phyloP scores from a whole-genome alignment of 2,888 invertebrate species.

The Tryphoninae sp. region DNA sequence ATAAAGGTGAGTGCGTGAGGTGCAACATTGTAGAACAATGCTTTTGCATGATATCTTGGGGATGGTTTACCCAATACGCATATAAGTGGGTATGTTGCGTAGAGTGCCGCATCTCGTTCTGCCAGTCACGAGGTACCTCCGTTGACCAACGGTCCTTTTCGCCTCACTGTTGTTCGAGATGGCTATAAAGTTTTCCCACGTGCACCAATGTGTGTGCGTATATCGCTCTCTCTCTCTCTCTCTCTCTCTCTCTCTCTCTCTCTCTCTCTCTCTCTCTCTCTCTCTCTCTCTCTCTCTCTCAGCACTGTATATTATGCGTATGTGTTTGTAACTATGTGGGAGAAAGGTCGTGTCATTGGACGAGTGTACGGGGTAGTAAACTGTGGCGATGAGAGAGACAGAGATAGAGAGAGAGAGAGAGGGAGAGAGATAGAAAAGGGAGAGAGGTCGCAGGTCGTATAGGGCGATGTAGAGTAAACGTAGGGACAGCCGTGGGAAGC shows the following conservation, averaged over 20 bases:
- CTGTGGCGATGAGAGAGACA: constrained; percentile 27
- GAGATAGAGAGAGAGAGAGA: not conserved
- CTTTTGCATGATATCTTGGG: not conserved
- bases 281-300: not conserved
- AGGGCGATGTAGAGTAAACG: constrained; percentile 42
- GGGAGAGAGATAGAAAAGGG: constrained; percentile 43
- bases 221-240: constrained; percentile 19
- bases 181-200: not conserved
- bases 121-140: not conserved
- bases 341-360: not conserved
- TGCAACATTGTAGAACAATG: not conserved
- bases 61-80: not conserved
- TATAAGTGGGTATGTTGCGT: not conserved
- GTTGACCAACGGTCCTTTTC: not conserved
- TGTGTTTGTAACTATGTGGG: constrained; percentile 5
- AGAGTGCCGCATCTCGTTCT: not conserved
- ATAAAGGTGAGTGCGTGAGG: not conserved
- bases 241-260: not conserved
- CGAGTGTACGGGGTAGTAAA: constrained; percentile 48
- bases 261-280: constrained; percentile 15
- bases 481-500: constrained; percentile 38
- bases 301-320: constrained; percentile 36
- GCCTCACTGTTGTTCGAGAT: not conserved
- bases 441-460: constrained; percentile 58
- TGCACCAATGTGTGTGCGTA: not conserved